Base-by-base conservation (phyloP, 2,797 vertebrate genomes). In the Epinephelus awoara region DNA sequence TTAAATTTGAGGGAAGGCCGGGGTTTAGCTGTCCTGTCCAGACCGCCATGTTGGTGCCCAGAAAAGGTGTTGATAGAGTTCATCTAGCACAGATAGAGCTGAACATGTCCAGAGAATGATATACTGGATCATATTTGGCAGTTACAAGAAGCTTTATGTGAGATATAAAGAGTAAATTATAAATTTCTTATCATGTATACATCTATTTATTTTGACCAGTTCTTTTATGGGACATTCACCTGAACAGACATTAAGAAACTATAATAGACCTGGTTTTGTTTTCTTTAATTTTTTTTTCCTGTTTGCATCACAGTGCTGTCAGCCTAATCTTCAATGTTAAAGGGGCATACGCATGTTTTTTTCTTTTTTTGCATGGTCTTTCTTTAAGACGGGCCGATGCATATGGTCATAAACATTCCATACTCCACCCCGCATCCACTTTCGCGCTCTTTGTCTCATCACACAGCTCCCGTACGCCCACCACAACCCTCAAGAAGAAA, bases 191-290 rank as follows among this genome's bases (percentile, higher is more conserved):
- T 95, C 93, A 95, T 96, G 94, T 97, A 96, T 95, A 94, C 96
- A 96, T 97, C 95, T 98, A 97, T 98, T 97, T 98, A 96, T 98
- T 94, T 96, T 97, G 94, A 97, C 89, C 94, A 88, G 94, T 95
- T 95, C 94, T 94, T 93, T 94, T 91, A 77, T 82, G 74, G 91
- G 92, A 95, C 90, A 91, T 93, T 88, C 93, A 74, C 85, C 92
- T 65, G 94, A 94, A 86, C 89, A 89, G 75, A 93, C 77, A 89
- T 94, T 94, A 91, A 92, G 88, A 91, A 63, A 90, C 85, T 86
- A 42, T 42, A 88, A 65, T 77, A 80, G 91, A 90, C 74, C 62
- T 68, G 40, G 69, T 56, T 52, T 71, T 64, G 11, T 70, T 57
- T 67, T 52, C 21, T 55, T 56, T 58, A 12, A 12, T 54, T 63